Percentiles rank a stretch among this genome's conserved stretches.
These are phyloP conservation scores for Pachyramphus minor DNA, from an alignment of 2,113 vertebrate species.

Conservation along the genomic window DNA sequence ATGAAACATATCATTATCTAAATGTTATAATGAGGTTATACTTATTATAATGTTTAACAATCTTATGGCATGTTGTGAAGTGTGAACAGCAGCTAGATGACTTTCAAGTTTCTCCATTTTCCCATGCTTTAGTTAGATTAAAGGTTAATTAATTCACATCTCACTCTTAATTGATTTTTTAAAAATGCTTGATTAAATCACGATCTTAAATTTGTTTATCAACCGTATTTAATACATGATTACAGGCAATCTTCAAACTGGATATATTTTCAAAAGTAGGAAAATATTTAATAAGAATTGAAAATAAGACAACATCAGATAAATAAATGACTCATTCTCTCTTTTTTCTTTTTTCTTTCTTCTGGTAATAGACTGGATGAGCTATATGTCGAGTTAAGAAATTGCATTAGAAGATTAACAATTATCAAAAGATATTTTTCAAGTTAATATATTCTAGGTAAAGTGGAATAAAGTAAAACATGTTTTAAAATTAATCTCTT, in stretches of 20 bases:
- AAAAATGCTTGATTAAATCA: neutral
- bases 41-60: neutral
- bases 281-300: neutral
- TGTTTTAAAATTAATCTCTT: neutral
- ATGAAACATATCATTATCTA: neutral
- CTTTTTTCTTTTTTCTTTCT: neutral
- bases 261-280: neutral
- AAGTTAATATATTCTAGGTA: neutral
- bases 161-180: neutral
- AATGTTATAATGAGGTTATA: neutral
- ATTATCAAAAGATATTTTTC: neutral
- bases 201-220: neutral
- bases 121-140: neutral
- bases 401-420: neutral
- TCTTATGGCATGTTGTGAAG: neutral
- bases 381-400: neutral
- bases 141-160: constrained; percentile 18
- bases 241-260: neutral
- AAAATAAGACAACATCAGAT: neutral
- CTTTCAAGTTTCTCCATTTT: neutral
- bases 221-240: neutral
- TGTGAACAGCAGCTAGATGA: neutral
- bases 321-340: neutral
- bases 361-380: neutral
- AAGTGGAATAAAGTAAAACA: neutral